These are phyloP conservation scores for Lasiurus cinereus DNA, from an alignment of 2,113 vertebrate genomes.

Conservation along the genomic window DNA sequence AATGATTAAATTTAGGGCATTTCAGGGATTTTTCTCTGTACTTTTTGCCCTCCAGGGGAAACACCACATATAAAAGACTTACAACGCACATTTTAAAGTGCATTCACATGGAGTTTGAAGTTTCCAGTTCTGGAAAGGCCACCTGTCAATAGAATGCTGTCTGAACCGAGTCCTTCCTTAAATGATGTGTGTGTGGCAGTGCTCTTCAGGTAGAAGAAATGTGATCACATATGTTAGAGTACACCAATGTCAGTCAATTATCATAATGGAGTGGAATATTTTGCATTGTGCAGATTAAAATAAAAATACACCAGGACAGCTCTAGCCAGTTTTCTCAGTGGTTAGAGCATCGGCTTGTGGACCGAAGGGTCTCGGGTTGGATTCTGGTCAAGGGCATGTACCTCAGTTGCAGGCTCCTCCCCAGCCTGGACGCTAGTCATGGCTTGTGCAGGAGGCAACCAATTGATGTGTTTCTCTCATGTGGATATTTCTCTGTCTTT, in stretches of 20 bases:
- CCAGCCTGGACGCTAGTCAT: too few relatives aligned
- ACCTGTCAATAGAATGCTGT: not conserved
- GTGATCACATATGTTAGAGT: not conserved
- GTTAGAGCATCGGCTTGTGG: too few relatives aligned
- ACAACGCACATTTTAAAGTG: constrained; percentile 38
- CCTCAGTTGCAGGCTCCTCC: too few relatives aligned
- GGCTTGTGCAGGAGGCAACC: too few relatives aligned
- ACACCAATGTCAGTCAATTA: not conserved
- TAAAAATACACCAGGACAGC: not conserved
- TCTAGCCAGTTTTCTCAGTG: too few relatives aligned
- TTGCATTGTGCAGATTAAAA: not conserved
- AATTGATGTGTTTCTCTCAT: too few relatives aligned
- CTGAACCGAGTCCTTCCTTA: not conserved
- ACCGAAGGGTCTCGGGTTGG: too few relatives aligned
- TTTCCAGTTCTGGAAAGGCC: not conserved
- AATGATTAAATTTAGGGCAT: constrained; percentile 56
- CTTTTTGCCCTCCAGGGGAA: constrained; percentile 4
- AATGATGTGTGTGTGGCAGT: not conserved
- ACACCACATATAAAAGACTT: not conserved
- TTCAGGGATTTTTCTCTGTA: not conserved
- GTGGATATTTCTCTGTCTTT: too few relatives aligned
- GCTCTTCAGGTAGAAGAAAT: not conserved
- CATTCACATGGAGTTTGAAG: not conserved
- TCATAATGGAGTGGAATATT: not conserved
- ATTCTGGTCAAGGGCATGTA: too few relatives aligned